A percentile compares a stretch with the other conserved stretches of the same genome.
These are phyloP conservation scores for Nasonia longicornis DNA, from an alignment of 1,140 invertebrate genomes.

Conservation along the genomic window DNA sequence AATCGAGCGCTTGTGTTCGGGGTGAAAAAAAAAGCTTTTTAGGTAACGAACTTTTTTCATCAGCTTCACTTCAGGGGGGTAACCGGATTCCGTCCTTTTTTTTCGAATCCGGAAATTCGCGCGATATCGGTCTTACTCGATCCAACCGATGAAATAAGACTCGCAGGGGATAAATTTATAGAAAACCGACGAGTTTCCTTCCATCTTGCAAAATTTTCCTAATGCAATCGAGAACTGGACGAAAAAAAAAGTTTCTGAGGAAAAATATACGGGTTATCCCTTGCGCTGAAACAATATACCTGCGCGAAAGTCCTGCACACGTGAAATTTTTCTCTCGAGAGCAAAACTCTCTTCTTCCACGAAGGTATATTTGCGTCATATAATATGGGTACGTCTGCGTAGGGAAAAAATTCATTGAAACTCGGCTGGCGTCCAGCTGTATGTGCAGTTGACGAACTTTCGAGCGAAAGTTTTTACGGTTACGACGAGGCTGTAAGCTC, in stretches of 20 bases:
- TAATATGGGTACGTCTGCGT: not conserved
- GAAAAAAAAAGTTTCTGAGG: not conserved
- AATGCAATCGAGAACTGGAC: not conserved
- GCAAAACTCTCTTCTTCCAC: not conserved
- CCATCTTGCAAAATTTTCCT: not conserved
- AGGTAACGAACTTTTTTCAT: conserved; percentile 1
- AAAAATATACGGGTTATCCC: conserved; percentile 7
- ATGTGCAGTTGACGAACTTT: conserved; percentile 26
- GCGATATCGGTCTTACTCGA: not conserved
- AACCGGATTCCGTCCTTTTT: not conserved
- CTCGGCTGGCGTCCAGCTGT: not conserved
- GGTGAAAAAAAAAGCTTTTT: not conserved
- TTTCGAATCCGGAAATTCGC: not conserved
- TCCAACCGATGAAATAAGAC: not conserved
- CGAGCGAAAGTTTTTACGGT: conserved; percentile 5
- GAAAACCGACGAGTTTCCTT: not conserved
- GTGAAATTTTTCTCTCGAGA: not conserved
- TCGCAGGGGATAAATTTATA: not conserved
- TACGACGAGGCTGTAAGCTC: conserved; percentile 33
- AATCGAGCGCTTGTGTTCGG: not conserved
- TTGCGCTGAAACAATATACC: not conserved
- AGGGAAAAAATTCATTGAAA: conserved; percentile 38
- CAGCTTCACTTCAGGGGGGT: not conserved
- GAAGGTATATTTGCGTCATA: no score
- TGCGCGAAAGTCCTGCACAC: conserved; percentile 16